Evolutionary conservation across 2,113 vertebrate species (phyloP).

Genomic region (Himantopus leucocephalus): DNA sequence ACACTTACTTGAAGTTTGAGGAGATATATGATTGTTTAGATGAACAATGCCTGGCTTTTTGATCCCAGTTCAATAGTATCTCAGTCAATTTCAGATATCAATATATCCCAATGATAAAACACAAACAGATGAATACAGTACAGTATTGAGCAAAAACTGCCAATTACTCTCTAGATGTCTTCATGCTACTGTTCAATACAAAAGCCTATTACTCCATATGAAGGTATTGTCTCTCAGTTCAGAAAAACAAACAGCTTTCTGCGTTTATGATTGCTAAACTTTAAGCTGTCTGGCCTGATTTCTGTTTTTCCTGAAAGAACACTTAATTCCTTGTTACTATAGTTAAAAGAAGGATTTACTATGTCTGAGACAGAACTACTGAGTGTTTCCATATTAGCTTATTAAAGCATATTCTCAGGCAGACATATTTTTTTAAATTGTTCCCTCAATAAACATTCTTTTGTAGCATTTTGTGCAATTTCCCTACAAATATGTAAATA

Average conservation of each 20-base stretch:
- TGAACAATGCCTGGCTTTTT: background rate
- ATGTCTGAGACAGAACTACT: background rate
- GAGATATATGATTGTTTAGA: background rate
- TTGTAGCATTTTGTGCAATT: background rate
- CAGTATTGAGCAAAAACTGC: background rate
- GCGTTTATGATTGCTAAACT: background rate
- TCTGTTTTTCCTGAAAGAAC: background rate
- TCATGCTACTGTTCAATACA: background rate
- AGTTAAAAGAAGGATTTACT: slow-evolving; percentile 10
- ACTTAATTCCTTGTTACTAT: background rate
- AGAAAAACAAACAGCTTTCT: background rate
- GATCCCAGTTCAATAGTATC: background rate
- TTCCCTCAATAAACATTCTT: background rate
- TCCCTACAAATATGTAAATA: background rate
- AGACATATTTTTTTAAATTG: background rate
- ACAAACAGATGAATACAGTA: background rate
- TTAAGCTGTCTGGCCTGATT: background rate
- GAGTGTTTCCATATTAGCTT: background rate
- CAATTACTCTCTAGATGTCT: background rate
- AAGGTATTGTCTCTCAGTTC: background rate
- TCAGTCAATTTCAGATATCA: background rate
- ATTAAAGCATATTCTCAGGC: background rate
- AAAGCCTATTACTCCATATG: background rate
- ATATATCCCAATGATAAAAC: background rate
- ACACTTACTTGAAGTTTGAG: background rate